Percentiles rank a stretch among this genome's conserved stretches.
Conservation (phyloP, 2,888 invertebrate species). For the Drosophila subsilvestris region DNA sequence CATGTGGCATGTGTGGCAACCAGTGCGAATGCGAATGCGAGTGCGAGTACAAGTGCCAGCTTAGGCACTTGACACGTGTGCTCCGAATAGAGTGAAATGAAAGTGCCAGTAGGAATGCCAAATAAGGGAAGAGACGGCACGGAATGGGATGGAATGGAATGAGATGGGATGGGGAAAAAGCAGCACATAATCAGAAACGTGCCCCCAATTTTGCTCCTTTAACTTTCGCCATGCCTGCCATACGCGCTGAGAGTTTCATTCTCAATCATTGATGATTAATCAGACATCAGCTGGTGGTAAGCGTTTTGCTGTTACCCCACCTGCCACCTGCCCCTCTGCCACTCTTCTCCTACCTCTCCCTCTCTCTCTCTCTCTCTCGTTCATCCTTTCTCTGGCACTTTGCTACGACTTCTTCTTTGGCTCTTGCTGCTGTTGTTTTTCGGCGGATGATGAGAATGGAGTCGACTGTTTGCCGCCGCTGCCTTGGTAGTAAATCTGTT, state of each 20-base stretch:
- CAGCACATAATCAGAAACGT: constrained; percentile 46
- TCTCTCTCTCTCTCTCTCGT: neutral
- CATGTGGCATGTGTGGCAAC: constrained; percentile 10
- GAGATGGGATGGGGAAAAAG: constrained; percentile 14
- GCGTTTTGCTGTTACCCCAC: constrained; percentile 18
- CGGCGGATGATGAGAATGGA: constrained; percentile 31
- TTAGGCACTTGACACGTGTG: constrained; percentile 51
- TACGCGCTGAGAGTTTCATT: constrained; percentile 39
- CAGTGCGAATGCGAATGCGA: neutral
- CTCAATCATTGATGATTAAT: constrained; percentile 78
- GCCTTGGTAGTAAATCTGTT: constrained; percentile 63
- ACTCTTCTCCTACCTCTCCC: neutral
- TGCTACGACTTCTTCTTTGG: neutral
- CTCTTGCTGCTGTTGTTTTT: neutral
- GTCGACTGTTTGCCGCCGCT: constrained; percentile 30
- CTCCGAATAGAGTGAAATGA: constrained; percentile 21
- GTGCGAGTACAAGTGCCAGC: neutral
- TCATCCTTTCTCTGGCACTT: neutral
- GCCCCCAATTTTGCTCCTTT: constrained; percentile 27
- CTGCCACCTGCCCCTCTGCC: constrained; percentile 7
- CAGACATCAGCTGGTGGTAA: constrained; percentile 56
- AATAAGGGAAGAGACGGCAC: neutral
- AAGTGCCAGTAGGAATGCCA: constrained; percentile 16
- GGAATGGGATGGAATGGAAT: neutral
- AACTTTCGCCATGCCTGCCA: neutral